Evolutionary conservation across 1,140 invertebrate genomes (phyloP), one percentile per base, ranked within the genome.

Genomic region (Aphelenchoides avenae): DNA sequence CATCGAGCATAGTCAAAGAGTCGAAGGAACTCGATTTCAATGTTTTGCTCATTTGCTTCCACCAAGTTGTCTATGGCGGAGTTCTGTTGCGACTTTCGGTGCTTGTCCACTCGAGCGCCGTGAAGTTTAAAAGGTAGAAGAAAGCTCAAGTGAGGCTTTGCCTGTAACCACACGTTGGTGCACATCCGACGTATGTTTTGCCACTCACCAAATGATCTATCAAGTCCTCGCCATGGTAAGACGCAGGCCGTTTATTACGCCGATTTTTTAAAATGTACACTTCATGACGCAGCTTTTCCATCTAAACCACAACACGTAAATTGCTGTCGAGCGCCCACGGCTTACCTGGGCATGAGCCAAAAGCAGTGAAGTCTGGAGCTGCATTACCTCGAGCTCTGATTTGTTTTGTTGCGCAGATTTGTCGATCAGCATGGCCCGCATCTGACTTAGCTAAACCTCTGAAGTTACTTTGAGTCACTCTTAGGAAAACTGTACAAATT

Each of bases 51-150:
- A 47, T 64, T 54, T 26, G 20, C 43, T 34, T 64, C 62, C n/a
- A 49, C 52, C 29, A 62, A 37, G 27, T 11, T 27, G 30, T 53
- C 64, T 31, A 56, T 58, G 13, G 51, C 41, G 18, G 30, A 22
- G 18, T 13, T 29, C 39, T 66, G 55, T 36, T 67, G 39, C 24
- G 26, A 29, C 13, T 61, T 62, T 5, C 34, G 27, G 2, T 64
- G 64, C 30, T 69, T 42, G 22, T 61, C 42, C 6, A 64, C 18
- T 18, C 64, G 29, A 18, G 37, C 15, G 13, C 44, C 57, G 24
- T 66, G 57, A 22, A 64, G 49, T 64, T 64, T 57, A 26, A 68
- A 50, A 3, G 62, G 62, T 9, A 64, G 33, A 33, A 63, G 43
- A 36, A 59, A 42, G 31, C 44, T 37, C 13, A 66, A 39, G 30